Percentiles rank a stretch among this genome's conserved stretches.
phyloP scores from a whole-genome alignment of 1,140 invertebrate genomes.

The Dreissena rostriformis region DNA sequence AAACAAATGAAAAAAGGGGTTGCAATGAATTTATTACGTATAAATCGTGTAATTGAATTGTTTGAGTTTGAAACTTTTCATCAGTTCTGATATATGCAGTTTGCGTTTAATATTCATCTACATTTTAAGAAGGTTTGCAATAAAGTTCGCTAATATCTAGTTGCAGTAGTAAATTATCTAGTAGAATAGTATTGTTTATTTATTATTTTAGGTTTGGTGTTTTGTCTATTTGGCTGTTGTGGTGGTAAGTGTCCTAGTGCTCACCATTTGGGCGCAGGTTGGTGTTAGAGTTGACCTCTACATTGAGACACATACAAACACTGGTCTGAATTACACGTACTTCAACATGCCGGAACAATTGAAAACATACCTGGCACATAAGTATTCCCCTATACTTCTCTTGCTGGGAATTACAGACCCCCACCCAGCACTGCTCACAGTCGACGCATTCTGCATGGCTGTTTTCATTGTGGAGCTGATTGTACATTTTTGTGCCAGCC shows the following conservation, averaged over 20 bases:
- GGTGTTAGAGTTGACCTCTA: slow-evolving; percentile 3
- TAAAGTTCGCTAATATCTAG: too few species aligned
- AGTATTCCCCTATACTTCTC: background rate
- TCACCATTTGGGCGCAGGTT: slow-evolving; percentile 23
- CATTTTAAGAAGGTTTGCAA: too few species aligned
- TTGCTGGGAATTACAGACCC: slow-evolving; percentile 3
- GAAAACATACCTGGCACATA: background rate
- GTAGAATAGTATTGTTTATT: background rate
- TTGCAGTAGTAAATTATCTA: too few species aligned
- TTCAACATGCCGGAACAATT: background rate
- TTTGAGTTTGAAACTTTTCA: too few species aligned
- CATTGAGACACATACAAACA: background rate
- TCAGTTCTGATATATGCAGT: too few species aligned
- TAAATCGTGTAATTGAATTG: too few species aligned
- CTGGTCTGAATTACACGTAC: background rate
- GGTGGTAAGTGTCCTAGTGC: slow-evolving; percentile 14
- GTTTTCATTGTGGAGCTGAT: slow-evolving; percentile 80
- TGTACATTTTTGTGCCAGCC: slow-evolving; percentile 75
- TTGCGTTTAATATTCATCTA: too few species aligned
- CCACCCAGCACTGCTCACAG: slow-evolving; percentile 57
- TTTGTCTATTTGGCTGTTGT: slow-evolving; percentile 37
- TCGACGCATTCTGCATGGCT: slow-evolving; percentile 75
- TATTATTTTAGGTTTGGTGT: slow-evolving; percentile 30
- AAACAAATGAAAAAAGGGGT: too few species aligned
- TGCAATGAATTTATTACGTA: too few species aligned